Conservation (phyloP, 2,888 invertebrate genomes). For the Pammene aurita region DNA sequence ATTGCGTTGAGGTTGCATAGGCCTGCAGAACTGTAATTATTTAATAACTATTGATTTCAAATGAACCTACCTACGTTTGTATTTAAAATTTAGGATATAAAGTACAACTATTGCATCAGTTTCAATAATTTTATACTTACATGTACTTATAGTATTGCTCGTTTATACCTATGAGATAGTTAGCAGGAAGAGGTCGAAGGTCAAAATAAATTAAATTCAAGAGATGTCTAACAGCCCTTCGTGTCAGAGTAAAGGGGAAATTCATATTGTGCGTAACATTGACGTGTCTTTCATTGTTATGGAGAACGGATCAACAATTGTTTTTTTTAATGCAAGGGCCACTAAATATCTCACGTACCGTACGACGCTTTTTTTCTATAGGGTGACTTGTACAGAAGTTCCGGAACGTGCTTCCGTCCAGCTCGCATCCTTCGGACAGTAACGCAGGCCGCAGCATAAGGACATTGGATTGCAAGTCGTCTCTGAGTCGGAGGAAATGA, state of each 20-base stretch:
- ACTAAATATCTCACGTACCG: not conserved
- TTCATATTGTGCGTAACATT: not conserved
- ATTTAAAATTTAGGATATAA: no score
- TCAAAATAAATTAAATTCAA: not conserved
- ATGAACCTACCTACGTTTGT: no score
- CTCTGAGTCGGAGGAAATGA: conserved; percentile 42
- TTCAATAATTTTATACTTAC: no score
- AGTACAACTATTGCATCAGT: no score
- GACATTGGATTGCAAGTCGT: conserved; percentile 34
- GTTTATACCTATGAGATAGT: no score
- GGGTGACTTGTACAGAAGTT: not conserved
- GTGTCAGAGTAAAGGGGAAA: not conserved
- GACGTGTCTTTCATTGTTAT: not conserved
- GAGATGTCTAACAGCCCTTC: not conserved
- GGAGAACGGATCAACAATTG: not conserved
- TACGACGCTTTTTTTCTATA: not conserved
- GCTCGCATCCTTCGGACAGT: conserved; percentile 2
- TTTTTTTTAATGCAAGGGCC: not conserved
- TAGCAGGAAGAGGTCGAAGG: no score
- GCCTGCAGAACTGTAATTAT: no score
- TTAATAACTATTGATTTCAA: no score
- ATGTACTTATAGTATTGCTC: no score
- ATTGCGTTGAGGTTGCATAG: not conserved
- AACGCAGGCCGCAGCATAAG: conserved; percentile 11
- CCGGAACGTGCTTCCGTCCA: conserved; percentile 18